These are phyloP conservation scores for Drosophila bocqueti DNA, from an alignment of 1,140 invertebrate genomes.

Conservation along the genomic window DNA sequence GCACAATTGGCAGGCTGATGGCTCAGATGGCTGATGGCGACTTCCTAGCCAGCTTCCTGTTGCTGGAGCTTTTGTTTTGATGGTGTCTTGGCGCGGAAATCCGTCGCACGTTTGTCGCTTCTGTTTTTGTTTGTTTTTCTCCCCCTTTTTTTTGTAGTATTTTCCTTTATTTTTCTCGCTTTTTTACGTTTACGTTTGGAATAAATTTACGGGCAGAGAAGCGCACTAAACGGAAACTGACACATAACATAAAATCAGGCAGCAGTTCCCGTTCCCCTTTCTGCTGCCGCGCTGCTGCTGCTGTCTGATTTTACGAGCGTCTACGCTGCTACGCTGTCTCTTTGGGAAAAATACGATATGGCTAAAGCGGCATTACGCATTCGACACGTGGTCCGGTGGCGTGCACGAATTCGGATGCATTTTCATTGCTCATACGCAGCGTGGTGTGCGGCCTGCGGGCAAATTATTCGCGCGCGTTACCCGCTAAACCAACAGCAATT, in stretches of 20 bases:
- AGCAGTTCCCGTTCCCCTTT: slow-evolving; percentile 12
- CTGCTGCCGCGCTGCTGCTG: slow-evolving; percentile 4
- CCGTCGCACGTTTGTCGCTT: slow-evolving; percentile 63
- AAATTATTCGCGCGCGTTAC: slow-evolving; percentile 50
- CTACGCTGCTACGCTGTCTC: slow-evolving; percentile 10
- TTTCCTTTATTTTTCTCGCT: slow-evolving; percentile 27
- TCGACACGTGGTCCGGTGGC: slow-evolving; percentile 52
- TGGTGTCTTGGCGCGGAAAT: slow-evolving; percentile 72
- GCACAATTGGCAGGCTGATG: slow-evolving; percentile 68
- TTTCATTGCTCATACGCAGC: slow-evolving; percentile 71
- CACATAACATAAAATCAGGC: slow-evolving; percentile 61
- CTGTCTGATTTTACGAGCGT: slow-evolving; percentile 48
- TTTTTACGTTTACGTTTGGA: slow-evolving; percentile 30
- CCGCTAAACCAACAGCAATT: slow-evolving; percentile 58
- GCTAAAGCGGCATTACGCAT: slow-evolving; percentile 54
- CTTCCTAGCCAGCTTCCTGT: slow-evolving; percentile 66
- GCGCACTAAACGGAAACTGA: slow-evolving; percentile 72
- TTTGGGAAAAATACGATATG: slow-evolving; percentile 24
- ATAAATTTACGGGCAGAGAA: slow-evolving; percentile 57
- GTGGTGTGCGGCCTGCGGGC: slow-evolving; percentile 37
- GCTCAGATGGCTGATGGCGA: slow-evolving; percentile 46
- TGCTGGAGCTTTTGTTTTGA: slow-evolving; percentile 36
- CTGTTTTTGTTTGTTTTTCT: slow-evolving; percentile 32
- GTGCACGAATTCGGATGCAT: slow-evolving; percentile 34
- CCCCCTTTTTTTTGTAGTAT: slow-evolving; percentile 1